Conservation (phyloP, 2,797 vertebrate species). For the Leuciscus waleckii region DNA sequence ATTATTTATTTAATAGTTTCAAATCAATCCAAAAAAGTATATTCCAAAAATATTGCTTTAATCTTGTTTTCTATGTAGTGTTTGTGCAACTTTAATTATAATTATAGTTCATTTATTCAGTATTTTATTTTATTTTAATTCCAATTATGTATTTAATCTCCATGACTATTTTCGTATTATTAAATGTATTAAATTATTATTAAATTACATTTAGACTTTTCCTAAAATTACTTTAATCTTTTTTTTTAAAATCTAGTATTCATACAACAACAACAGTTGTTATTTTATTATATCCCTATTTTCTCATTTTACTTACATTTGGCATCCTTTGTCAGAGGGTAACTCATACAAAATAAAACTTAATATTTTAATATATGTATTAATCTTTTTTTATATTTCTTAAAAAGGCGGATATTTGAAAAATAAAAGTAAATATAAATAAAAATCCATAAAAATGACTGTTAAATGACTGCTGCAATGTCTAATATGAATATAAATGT, state of each 20-base stretch:
- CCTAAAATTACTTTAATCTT: neutral
- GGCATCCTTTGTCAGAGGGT: neutral
- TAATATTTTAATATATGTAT: neutral
- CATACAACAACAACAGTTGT: neutral
- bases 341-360: neutral
- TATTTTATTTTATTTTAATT: neutral
- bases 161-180: neutral
- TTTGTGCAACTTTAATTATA: neutral
- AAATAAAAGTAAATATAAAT: neutral
- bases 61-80: neutral
- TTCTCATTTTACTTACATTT: neutral
- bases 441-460: neutral
- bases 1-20: neutral
- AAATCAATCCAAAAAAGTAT: too few species aligned
- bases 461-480: neutral
- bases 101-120: neutral
- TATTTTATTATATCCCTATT: neutral
- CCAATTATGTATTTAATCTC: neutral
- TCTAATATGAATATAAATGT: neutral
- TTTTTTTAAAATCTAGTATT: neutral
- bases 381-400: too few species aligned
- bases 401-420: neutral
- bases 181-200: too few species aligned
- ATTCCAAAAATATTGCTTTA: neutral
- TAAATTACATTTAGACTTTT: neutral